A percentile compares a stretch with the other conserved stretches of the same genome.
phyloP scores from a whole-genome alignment of 2,888 invertebrate genomes.

The Criorhina ranunculi region DNA sequence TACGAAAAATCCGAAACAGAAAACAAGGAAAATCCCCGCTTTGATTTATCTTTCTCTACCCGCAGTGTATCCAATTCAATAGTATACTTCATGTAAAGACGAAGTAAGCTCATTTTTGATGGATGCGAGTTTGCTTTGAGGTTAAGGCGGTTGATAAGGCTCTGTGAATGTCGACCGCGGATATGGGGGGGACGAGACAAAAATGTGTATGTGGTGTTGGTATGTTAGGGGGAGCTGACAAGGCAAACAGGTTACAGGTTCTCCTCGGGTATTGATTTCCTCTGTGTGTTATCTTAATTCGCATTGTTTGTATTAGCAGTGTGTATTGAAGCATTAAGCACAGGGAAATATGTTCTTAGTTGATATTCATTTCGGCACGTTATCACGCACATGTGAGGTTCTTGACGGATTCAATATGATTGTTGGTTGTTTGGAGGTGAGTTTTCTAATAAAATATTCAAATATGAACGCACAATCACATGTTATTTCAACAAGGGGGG shows the following conservation, averaged over 20 bases:
- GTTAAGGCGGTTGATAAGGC: constrained; percentile 62
- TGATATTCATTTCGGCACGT: constrained; percentile 64
- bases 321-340: constrained; percentile 62
- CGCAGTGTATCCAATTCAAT: constrained; percentile 55
- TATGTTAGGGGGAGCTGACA: constrained; percentile 46
- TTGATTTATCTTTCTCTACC: constrained; percentile 63
- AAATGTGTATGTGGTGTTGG: constrained; percentile 21
- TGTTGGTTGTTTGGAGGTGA: not conserved
- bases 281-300: constrained; percentile 62
- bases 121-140: constrained; percentile 71
- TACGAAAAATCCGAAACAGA: not conserved
- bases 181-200: not conserved
- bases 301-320: constrained; percentile 53
- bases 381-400: constrained; percentile 29
- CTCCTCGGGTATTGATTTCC: constrained; percentile 46
- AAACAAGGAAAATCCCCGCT: constrained; percentile 46
- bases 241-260: constrained; percentile 64
- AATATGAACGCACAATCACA: not conserved
- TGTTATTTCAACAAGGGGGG: not conserved
- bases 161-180: constrained; percentile 35
- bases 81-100: constrained; percentile 51
- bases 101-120: constrained; percentile 73
- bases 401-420: constrained; percentile 22
- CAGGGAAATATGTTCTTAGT: constrained; percentile 54
- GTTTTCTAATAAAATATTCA: constrained; percentile 14